Evolutionary conservation across 2,113 vertebrate genomes (phyloP).

Genomic region (Aphyosemion australe): DNA sequence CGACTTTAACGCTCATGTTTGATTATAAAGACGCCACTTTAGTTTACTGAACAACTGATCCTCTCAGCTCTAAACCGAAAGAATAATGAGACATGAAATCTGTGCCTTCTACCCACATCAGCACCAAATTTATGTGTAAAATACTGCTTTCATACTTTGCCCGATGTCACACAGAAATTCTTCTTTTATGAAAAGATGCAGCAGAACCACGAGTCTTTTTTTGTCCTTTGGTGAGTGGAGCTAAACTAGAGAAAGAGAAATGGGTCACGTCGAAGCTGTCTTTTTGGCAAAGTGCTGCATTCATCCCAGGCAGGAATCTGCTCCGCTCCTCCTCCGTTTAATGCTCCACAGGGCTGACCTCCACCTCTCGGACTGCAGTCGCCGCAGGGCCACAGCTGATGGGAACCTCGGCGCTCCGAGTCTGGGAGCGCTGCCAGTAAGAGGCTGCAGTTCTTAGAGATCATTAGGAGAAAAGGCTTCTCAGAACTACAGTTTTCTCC

Average conservation of each 20-base stretch:
- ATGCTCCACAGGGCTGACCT: slow-evolving; percentile 40
- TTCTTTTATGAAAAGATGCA: background rate
- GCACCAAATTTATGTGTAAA: too few relatives aligned
- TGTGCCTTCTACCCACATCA: too few relatives aligned
- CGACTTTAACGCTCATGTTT: too few relatives aligned
- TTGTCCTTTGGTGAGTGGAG: slow-evolving; percentile 11
- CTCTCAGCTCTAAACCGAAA: too few relatives aligned
- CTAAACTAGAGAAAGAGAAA: slow-evolving; percentile 21
- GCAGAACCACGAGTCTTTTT: background rate
- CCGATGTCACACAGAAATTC: background rate
- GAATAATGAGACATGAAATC: too few relatives aligned
- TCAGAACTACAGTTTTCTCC: background rate
- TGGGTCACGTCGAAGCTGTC: slow-evolving; percentile 10
- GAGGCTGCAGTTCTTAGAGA: slow-evolving; percentile 13
- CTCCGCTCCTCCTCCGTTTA: slow-evolving; percentile 45
- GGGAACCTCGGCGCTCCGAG: slow-evolving; percentile 39
- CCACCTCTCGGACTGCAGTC: slow-evolving; percentile 33
- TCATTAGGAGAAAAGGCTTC: slow-evolving; percentile 28
- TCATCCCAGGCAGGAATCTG: slow-evolving; percentile 42
- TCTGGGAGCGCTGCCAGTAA: slow-evolving; percentile 63
- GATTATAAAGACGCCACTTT: too few relatives aligned
- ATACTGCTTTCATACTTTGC: background rate
- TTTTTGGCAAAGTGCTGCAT: slow-evolving; percentile 26
- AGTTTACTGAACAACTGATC: too few relatives aligned
- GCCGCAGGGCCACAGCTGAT: slow-evolving; percentile 36